Evolutionary conservation across 2,797 vertebrate species (phyloP).

Genomic region (Lithobates pipiens): DNA sequence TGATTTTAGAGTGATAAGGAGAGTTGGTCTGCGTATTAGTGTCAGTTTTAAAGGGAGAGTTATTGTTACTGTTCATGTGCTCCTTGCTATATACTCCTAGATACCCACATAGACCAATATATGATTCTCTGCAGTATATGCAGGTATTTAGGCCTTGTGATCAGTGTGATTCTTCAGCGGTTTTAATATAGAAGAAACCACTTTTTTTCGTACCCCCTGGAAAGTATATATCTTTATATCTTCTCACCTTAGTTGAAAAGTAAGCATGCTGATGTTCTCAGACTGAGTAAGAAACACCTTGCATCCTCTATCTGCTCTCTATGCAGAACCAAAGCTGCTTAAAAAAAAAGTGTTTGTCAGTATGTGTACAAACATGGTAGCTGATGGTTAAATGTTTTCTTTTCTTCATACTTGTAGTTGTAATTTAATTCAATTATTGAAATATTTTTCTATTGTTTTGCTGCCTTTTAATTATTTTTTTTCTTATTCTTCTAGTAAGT

Average conservation of each 20-base stretch:
- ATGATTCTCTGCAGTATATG: too few species aligned
- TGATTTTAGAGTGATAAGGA: too few species aligned
- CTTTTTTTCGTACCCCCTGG: background rate
- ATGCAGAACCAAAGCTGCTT: background rate
- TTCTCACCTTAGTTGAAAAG: background rate
- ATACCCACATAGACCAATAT: background rate
- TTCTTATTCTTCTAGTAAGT: slow-evolving; percentile 5
- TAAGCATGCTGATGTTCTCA: background rate
- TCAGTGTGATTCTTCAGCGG: background rate
- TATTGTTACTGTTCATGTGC: too few species aligned
- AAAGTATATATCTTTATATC: background rate
- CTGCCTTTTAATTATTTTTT: background rate
- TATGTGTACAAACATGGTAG: background rate
- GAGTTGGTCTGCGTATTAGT: too few species aligned
- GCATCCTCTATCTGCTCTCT: background rate
- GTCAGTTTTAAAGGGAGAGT: too few species aligned
- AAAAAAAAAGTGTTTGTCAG: too few species aligned
- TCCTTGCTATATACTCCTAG: background rate
- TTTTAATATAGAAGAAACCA: background rate
- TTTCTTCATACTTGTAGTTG: background rate
- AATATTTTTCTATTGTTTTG: background rate
- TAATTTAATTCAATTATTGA: background rate
- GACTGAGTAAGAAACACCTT: background rate
- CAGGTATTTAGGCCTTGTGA: background rate
- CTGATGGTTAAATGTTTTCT: background rate